Base-by-base conservation (phyloP, 2,797 vertebrate genomes). In the Mergus octosetaceus region DNA sequence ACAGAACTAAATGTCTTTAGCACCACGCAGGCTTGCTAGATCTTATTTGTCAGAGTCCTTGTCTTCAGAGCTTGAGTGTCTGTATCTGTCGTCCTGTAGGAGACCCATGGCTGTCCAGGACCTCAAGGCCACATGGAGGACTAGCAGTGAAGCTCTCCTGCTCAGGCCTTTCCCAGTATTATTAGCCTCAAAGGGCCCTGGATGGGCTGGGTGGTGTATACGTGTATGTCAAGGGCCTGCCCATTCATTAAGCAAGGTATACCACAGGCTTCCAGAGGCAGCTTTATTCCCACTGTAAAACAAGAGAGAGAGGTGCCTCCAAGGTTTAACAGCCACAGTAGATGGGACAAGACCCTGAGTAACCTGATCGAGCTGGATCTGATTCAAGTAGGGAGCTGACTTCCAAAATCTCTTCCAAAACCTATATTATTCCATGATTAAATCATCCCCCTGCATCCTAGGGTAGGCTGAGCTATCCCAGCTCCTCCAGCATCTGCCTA, bases 121-220 rank as follows among this genome's bases (percentile, higher is more conserved):
- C 53, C 77, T 84, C 0, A 0, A 68, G 49, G n/a, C 53, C 18
- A 10, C 32, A 15, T 45, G 27, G 53, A 28, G 74, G 60, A 62
- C 45, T 77, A 87, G 10, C 22, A 71, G 41, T 47, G 20, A 77
- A 11, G 7, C 38, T 71, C 36, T 51, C 71, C 4, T 8, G 64
- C 39, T 91, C 25, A 64, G 30, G 22, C 21, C 30, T 77, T 90
- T 81, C 17, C 28, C 57, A 17, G 66, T 28, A 11, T 66, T 74
- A 45, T 1, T 85, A 53, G 45, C 47, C 22, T 89, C 66, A 38
- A 24, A 32, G 34, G 13, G 11, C 53, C 64, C 56, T 0, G 0
- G 53, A n/a, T 36, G 53, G 16, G 17, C 54, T 70, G 65, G 24
- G 20, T 61, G 27, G 36, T 61, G 10, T 38, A 38, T 17, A 27